Evolutionary conservation across 2,888 invertebrate genomes (phyloP).

Genomic region (Sarcophaga carnaria): DNA sequence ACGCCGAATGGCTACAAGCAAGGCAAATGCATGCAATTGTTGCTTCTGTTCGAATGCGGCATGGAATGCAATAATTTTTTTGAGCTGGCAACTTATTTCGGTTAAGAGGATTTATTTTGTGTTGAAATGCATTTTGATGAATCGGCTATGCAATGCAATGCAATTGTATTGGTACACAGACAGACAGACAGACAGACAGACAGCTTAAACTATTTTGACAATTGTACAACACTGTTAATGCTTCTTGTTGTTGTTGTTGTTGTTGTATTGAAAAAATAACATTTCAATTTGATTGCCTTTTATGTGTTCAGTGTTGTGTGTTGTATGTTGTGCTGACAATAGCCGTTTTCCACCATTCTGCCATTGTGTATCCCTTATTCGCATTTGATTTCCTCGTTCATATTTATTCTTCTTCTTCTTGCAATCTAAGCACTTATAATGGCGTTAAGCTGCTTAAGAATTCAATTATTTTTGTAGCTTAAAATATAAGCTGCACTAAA

Average conservation of each 20-base stretch:
- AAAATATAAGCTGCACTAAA: conserved; percentile 66
- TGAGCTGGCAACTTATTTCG: too few relatives aligned
- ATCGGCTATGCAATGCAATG: not conserved
- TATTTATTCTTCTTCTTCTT: conserved; percentile 46
- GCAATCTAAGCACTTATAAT: conserved; percentile 67
- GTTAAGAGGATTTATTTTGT: conserved; percentile 49
- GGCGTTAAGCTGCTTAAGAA: conserved; percentile 72
- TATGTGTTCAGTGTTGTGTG: conserved; percentile 18
- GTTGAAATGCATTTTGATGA: not conserved
- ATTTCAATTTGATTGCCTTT: conserved; percentile 59
- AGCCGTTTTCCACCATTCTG: not conserved
- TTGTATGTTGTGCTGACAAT: not conserved
- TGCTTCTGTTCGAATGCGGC: conserved; percentile 1
- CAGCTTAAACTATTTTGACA: conserved; percentile 51
- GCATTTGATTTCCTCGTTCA: conserved; percentile 24
- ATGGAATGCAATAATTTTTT: too few relatives aligned
- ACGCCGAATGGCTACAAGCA: not conserved
- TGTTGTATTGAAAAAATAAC: conserved; percentile 36
- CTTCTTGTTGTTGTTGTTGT: not conserved
- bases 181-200: not conserved
- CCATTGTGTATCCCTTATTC: conserved; percentile 3
- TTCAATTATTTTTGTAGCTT: conserved; percentile 72
- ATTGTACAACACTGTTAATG: conserved; percentile 40
- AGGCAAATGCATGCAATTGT: conserved; percentile 27
- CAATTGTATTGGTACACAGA: not conserved